Conservation (phyloP, 1,140 invertebrate species). For the Sinonovacula constricta region DNA sequence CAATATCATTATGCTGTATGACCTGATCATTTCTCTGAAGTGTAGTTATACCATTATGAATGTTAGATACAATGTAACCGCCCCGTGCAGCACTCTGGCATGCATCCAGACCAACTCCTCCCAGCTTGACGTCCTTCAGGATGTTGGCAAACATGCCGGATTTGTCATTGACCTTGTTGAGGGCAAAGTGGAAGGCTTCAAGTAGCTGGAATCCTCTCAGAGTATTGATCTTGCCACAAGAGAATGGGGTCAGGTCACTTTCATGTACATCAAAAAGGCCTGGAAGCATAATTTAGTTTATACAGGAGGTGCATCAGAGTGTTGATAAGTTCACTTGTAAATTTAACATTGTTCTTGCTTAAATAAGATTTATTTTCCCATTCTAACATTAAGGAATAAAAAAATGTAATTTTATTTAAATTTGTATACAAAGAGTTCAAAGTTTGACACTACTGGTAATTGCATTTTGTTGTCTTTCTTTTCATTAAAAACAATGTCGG, state of each 20-base stretch:
- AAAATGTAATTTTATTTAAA: too few species aligned
- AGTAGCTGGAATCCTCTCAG: conserved; percentile 73
- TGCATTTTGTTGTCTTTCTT: too few species aligned
- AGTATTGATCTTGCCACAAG: conserved; percentile 71
- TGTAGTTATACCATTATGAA: conserved; percentile 65
- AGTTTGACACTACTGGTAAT: too few species aligned
- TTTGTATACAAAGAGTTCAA: too few species aligned
- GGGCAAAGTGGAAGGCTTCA: conserved; percentile 75
- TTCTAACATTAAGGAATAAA: too few species aligned
- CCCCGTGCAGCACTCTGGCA: conserved; percentile 70
- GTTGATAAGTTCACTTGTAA: too few species aligned
- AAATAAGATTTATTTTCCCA: too few species aligned
- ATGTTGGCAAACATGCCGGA: conserved; percentile 66
- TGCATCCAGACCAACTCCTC: conserved; percentile 71
- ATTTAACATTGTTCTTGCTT: too few species aligned
- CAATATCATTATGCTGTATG: conserved; percentile 66
- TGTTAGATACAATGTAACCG: conserved; percentile 71
- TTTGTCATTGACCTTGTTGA: conserved; percentile 70
- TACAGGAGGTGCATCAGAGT: too few species aligned
- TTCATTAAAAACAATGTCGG: too few species aligned
- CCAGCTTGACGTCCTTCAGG: conserved; percentile 67
- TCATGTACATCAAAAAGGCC: conserved; percentile 76
- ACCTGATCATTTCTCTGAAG: conserved; percentile 57
- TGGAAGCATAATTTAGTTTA: conserved; percentile 51
- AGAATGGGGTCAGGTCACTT: conserved; percentile 61